phyloP scores from a whole-genome alignment of 1,140 invertebrate species.

The Choristoneura fumiferana region DNA sequence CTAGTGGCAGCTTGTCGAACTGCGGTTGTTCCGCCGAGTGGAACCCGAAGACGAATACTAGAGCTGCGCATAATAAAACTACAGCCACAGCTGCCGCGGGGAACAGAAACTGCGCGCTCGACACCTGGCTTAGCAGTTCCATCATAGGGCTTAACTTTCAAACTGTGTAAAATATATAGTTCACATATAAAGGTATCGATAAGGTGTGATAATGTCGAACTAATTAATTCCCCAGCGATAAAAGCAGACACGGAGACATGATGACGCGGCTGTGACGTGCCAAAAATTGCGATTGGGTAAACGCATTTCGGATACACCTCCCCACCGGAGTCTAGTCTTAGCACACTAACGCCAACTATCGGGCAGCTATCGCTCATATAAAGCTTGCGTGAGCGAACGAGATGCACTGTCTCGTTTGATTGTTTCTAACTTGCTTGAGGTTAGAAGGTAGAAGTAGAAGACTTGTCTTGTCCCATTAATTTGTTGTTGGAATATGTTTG shows the following conservation, averaged over 20 bases:
- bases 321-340: not conserved
- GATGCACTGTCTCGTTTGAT: too few species aligned
- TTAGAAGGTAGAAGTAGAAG: too few species aligned
- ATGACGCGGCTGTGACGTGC: slow-evolving; percentile 82
- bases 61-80: slow-evolving; percentile 81
- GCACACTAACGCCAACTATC: not conserved
- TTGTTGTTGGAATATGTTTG: too few species aligned
- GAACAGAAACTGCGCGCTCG: slow-evolving; percentile 79
- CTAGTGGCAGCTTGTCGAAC: slow-evolving; percentile 82
- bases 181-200: slow-evolving; percentile 69
- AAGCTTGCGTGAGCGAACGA: too few species aligned
- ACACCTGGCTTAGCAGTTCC: slow-evolving; percentile 79
- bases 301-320: slow-evolving; percentile 21
- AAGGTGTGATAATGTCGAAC: slow-evolving; percentile 69
- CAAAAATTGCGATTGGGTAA: slow-evolving; percentile 68
- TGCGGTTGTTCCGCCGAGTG: slow-evolving; percentile 85
- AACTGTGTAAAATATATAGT: slow-evolving; percentile 59
- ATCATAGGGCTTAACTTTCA: slow-evolving; percentile 64
- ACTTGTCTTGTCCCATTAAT: too few species aligned
- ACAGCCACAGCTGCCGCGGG: slow-evolving; percentile 83
- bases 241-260: slow-evolving; percentile 78
- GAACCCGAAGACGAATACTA: slow-evolving; percentile 86
- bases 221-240: slow-evolving; percentile 74
- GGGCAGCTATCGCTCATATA: too few species aligned
- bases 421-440: too few species aligned